Evolutionary conservation across 1,140 invertebrate genomes (phyloP), one percentile per base, ranked within the genome.

Genomic region (Panagrolaimus sp.): DNA sequence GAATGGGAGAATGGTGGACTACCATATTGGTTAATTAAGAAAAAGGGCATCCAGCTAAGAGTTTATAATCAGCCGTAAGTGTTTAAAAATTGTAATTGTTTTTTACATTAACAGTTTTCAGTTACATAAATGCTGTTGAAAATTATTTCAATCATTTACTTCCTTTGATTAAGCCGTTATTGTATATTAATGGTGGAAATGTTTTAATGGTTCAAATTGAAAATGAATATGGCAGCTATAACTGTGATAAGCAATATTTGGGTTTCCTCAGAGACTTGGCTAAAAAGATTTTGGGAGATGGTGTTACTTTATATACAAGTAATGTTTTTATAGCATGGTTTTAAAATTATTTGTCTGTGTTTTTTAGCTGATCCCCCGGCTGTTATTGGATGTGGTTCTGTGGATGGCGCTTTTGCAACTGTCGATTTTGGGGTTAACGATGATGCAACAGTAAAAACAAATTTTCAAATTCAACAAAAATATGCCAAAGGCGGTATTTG

Each of bases 181-280:
- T 74, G 4, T 79, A 66, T 73, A 85, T 42, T 68, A 85, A 85
- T 76, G 85, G 84, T 43, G 84, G 84, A 1, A 80, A 84, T 13
- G 72, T 85, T 9, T 72, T 85, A 20, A 84, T 83, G 72, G 0
- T 78, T 0, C 69, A 91, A 89, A 88, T 93, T n/a, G 92, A 94
- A 86, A 94, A 95, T 82, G 92, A 95, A 83, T 95, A 94, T 78
- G 92, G 92, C 14, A 92, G 89, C 78, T 83, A 83, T 47, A 87
- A 88, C n/a, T 91, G 89, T 78, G 90, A 93, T 80, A 84, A 84
- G 38, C 81, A 86, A 4, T 92, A 92, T 77, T 79, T 77, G 20
- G 87, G 87, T 81, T 67, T 75, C 63, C 72, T 85, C 11, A 62
- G 72, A 44, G 70, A 82, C 27, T 69, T 75, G 23, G 72, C 80